A percentile compares a stretch with the other conserved stretches of the same genome.
These are phyloP conservation scores for Podiceps cristatus DNA, from an alignment of 2,113 vertebrate species.

Conservation along the genomic window DNA sequence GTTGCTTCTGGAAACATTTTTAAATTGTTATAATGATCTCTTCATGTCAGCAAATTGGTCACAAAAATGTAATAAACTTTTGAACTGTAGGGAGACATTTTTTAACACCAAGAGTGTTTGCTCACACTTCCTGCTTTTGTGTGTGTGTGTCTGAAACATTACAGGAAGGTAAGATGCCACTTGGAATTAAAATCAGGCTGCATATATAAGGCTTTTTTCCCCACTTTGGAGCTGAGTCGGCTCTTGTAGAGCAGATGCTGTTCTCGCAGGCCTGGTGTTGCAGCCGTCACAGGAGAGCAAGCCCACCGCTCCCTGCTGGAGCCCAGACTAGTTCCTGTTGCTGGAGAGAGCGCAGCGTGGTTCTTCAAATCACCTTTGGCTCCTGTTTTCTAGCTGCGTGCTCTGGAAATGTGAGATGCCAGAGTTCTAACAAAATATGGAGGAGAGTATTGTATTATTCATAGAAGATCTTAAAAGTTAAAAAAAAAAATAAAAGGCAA, in stretches of 20 bases:
- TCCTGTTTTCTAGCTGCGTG: not conserved
- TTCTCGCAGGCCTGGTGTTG: not conserved
- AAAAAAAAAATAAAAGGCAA: not conserved
- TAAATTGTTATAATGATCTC: not conserved
- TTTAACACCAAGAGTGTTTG: not conserved
- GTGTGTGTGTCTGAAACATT: not conserved
- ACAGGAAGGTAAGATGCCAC: not conserved
- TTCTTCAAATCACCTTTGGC: not conserved
- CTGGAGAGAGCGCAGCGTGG: accelerated
- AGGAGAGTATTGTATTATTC: not conserved
- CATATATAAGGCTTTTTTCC: not conserved
- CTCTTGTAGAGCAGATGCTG: not conserved
- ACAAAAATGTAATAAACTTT: not conserved
- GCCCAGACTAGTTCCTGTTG: accelerated
- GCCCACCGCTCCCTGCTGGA: not conserved
- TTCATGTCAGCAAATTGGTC: not conserved
- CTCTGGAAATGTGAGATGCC: not conserved
- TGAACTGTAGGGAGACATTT: not conserved
- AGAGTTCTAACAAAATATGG: not conserved
- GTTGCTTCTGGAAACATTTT: not conserved
- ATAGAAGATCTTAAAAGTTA: not conserved
- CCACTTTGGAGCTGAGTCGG: accelerated
- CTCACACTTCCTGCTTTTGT: accelerated
- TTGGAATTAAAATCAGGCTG: not conserved
- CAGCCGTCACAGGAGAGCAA: not conserved